These are phyloP conservation scores for Hesperia comma DNA, from an alignment of 2,888 invertebrate species.

Conservation along the genomic window DNA sequence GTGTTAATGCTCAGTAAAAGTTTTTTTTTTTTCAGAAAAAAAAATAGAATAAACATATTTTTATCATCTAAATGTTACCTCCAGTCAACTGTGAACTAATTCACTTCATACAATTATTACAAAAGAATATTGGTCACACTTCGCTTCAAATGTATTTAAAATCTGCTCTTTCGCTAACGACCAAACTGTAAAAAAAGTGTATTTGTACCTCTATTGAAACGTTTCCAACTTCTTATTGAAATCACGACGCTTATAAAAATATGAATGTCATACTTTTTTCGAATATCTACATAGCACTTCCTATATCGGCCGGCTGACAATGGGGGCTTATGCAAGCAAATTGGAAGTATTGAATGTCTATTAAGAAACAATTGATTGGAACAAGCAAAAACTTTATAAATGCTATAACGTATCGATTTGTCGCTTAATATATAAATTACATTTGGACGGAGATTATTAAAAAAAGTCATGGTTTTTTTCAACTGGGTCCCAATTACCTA, in stretches of 20 bases:
- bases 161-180: slow-evolving; percentile 35
- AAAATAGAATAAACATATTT: slow-evolving; percentile 28
- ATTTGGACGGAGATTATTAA: slow-evolving; percentile 3
- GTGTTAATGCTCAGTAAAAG: slow-evolving; percentile 8
- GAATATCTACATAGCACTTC: slow-evolving; percentile 20
- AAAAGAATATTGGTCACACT: slow-evolving; percentile 38
- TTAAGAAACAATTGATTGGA: slow-evolving; percentile 21
- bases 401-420: slow-evolving; percentile 6
- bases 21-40: slow-evolving; percentile 14
- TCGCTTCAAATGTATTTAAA: slow-evolving; percentile 36
- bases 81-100: slow-evolving; percentile 35
- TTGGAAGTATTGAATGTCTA: slow-evolving; percentile 11
- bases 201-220: slow-evolving; percentile 32
- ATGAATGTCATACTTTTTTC: slow-evolving; percentile 35
- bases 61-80: slow-evolving; percentile 22
- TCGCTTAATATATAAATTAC: slow-evolving; percentile 9
- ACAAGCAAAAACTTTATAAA: slow-evolving; percentile 22
- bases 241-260: slow-evolving; percentile 25
- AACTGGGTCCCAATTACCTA: slow-evolving; percentile 22
- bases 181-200: slow-evolving; percentile 28
- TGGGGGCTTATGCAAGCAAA: slow-evolving; percentile 10
- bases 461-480: slow-evolving; percentile 32
- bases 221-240: slow-evolving; percentile 26
- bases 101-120: slow-evolving; percentile 36
- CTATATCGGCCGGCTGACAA: slow-evolving; percentile 19